phyloP scores from a whole-genome alignment of 1,140 invertebrate species.

The Diplogasteroides magnus region DNA sequence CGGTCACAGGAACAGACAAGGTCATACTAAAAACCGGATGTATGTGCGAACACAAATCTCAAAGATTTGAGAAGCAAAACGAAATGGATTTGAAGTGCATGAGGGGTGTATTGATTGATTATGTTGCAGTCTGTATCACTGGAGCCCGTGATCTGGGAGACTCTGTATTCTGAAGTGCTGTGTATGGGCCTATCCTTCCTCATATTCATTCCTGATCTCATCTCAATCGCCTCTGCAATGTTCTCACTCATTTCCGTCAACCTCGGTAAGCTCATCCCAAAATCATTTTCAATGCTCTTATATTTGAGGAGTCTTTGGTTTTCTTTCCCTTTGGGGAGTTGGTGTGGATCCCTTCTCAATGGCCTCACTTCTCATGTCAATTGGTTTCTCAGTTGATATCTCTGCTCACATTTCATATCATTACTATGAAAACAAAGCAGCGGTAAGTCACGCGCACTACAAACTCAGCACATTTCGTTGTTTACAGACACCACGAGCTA shows the following conservation, averaged over 20 bases:
- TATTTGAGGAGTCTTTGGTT: slow-evolving; percentile 50
- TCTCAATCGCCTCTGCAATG: slow-evolving; percentile 51
- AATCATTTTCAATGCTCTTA: neutral
- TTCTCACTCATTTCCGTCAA: slow-evolving; percentile 53
- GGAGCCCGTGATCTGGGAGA: slow-evolving; percentile 52
- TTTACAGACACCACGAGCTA: slow-evolving; percentile 20
- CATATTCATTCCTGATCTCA: slow-evolving; percentile 56
- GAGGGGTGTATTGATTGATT: neutral
- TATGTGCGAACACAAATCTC: neutral
- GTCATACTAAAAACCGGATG: neutral
- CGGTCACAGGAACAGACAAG: neutral
- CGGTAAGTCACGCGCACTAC: no score
- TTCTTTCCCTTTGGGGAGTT: slow-evolving; percentile 53
- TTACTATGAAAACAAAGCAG: slow-evolving; percentile 57
- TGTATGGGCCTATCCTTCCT: slow-evolving; percentile 55
- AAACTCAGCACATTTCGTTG: neutral
- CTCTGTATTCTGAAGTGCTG: slow-evolving; percentile 53
- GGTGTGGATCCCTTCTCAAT: slow-evolving; percentile 56
- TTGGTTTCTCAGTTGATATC: slow-evolving; percentile 58
- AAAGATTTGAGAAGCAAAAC: neutral
- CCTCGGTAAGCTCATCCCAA: slow-evolving; percentile 9
- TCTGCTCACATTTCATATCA: slow-evolving; percentile 56
- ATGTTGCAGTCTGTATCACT: slow-evolving; percentile 51
- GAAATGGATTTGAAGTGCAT: neutral
- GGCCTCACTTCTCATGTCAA: slow-evolving; percentile 56